Conservation (phyloP, 2,113 vertebrate species). For the Takifugu bimaculatus region DNA sequence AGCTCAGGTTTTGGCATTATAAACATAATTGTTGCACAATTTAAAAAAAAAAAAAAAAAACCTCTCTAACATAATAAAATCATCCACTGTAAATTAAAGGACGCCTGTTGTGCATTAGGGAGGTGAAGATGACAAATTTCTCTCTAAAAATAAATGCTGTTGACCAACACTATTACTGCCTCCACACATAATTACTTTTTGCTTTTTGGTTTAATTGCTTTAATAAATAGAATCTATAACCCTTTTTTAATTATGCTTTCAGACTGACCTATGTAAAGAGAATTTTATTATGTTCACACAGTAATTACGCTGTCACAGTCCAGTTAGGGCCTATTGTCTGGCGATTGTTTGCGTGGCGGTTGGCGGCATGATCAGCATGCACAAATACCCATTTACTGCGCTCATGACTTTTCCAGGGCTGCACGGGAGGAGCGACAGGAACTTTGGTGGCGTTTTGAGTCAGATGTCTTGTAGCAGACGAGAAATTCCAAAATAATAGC, state of each 20-base stretch:
- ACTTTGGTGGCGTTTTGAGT: conserved; percentile 83
- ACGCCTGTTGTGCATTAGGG: conserved; percentile 72
- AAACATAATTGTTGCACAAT: conserved; percentile 92
- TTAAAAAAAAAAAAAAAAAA: conserved; percentile 82
- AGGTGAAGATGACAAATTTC: conserved; percentile 81
- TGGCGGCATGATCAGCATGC: conserved; percentile 86
- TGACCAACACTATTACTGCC: conserved; percentile 99
- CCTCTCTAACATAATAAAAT: conserved; percentile 90
- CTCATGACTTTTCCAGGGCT: conserved; percentile 81
- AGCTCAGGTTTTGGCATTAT: conserved; percentile 92
- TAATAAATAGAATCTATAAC: conserved; percentile 98
- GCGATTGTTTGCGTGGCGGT: conserved; percentile 84
- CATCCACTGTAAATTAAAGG: conserved; percentile 80
- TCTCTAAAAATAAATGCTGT: conserved; percentile 88
- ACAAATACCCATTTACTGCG: conserved; percentile 84
- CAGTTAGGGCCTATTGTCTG: conserved; percentile 94
- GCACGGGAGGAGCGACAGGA: conserved; percentile 63
- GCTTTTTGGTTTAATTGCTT: conserved; percentile 98
- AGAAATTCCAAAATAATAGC: conserved; percentile 9
- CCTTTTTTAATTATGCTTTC: conserved; percentile 99
- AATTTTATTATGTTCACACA: conserved; percentile 92
- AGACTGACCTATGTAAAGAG: conserved; percentile 95
- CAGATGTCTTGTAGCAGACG: conserved; percentile 73
- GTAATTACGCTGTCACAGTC: conserved; percentile 98
- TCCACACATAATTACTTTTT: conserved; percentile 90